A percentile compares a stretch with the other conserved stretches of the same genome.
Evolutionary conservation across 2,888 invertebrate genomes (phyloP).

Genomic region (Acronicta leporina): DNA sequence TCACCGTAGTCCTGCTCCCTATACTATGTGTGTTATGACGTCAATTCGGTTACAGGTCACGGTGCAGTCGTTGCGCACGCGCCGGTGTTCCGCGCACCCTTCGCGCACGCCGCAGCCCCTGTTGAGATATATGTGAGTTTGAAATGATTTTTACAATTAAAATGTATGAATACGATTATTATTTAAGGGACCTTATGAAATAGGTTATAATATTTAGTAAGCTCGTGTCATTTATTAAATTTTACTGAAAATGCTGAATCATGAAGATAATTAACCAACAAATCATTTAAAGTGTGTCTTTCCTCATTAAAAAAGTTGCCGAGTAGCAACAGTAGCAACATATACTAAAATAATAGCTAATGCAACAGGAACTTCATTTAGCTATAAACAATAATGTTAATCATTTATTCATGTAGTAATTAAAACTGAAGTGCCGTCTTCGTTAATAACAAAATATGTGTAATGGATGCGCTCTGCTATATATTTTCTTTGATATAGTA

Average conservation of each 20-base stretch:
- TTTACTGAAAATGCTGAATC: no score
- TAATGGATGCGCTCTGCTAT: slow-evolving; percentile 3
- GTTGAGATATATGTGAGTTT: slow-evolving; percentile 86
- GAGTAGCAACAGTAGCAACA: no score
- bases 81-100: slow-evolving; percentile 70
- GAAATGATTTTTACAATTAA: no score
- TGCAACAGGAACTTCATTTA: slow-evolving; percentile 1
- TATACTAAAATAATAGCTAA: not conserved
- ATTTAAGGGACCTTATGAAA: no score
- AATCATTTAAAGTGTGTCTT: no score
- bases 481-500: slow-evolving; percentile 3
- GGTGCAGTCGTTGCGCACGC: slow-evolving; percentile 79
- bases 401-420: slow-evolving; percentile 12
- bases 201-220: no score
- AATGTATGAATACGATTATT: no score
- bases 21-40: slow-evolving; percentile 25
- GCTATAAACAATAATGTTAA: not conserved
- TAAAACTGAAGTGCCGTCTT: slow-evolving; percentile 2
- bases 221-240: no score
- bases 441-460: slow-evolving; percentile 18
- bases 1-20: not conserved
- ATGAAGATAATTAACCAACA: no score
- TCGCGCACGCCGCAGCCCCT: slow-evolving; percentile 83
- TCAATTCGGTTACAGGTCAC: slow-evolving; percentile 71
- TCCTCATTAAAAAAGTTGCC: no score